phyloP scores from a whole-genome alignment of 2,797 vertebrate species.

The Menidia menidia region DNA sequence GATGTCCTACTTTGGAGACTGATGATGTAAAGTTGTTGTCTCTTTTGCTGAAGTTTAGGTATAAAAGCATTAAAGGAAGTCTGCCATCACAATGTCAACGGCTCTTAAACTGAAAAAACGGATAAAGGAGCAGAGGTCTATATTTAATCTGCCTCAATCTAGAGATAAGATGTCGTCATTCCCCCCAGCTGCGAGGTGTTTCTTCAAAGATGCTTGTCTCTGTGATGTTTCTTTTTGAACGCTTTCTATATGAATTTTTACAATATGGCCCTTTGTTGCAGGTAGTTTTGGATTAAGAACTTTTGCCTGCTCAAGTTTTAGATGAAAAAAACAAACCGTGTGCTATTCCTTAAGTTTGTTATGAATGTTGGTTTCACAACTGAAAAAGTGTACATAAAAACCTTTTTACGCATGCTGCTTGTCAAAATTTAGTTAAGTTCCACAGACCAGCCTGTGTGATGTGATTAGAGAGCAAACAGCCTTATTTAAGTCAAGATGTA shows the following conservation, averaged over 20 bases:
- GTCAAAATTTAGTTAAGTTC: conserved; percentile 34
- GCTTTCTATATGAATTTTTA: conserved; percentile 12
- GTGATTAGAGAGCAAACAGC: conserved; percentile 6
- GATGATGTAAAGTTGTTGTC: conserved; percentile 20
- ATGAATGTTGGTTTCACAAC: conserved; percentile 56
- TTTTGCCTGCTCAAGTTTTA: conserved; percentile 22
- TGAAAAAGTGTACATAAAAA: conserved; percentile 65
- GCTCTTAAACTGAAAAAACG: conserved; percentile 34
- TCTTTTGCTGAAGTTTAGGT: conserved; percentile 26
- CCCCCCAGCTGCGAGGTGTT: conserved; percentile 39
- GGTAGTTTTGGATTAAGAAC: conserved; percentile 21
- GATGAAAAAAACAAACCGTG: conserved; percentile 18
- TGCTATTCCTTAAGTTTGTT: conserved; percentile 52
- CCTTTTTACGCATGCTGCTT: conserved; percentile 40
- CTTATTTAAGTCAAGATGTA: conserved; percentile 12
- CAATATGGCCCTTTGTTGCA: conserved; percentile 11
- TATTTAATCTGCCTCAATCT: conserved; percentile 69
- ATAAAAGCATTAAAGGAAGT: conserved; percentile 29
- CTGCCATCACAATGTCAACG: conserved; percentile 12
- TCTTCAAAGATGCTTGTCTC: conserved; percentile 46
- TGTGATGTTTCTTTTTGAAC: conserved; percentile 23
- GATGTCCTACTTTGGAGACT: conserved; percentile 2
- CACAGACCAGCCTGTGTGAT: conserved; percentile 21
- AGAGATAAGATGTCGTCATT: conserved; percentile 56
- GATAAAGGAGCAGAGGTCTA: conserved; percentile 66